Evolutionary conservation across 1,140 invertebrate species (phyloP), one percentile per base, ranked within the genome.

Genomic region (Anthonomus grandis): DNA sequence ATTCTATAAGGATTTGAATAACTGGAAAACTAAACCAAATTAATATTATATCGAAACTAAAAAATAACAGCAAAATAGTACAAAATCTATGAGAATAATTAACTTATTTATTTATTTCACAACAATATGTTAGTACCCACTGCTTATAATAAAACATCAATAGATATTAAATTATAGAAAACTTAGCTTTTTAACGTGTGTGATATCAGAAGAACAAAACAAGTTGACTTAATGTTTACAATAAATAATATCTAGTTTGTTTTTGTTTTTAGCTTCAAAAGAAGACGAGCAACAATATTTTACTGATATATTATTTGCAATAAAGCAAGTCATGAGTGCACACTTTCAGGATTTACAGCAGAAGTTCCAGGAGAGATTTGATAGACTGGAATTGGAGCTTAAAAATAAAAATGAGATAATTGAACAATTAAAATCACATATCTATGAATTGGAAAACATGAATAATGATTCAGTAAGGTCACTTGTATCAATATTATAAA

Each of bases 351-450:
- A 84, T 31, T 78, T 85, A 50, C 82, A 84, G 73, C 78, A 78
- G 56, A 83, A 83, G 68, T 84, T 84, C 73, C 80, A 84, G 66
- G 77, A 81, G 23, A 82, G 86, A 36, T 88, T 90, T 66, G 79
- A 80, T 15, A 84, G 78, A 36, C 74, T 93, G 64, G 86, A 90
- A 71, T 76, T 83, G 31, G 90, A 91, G 74, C 82, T 91, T 8
- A 77, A 79, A 6, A 84, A 83, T 53, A 78, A 88, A 5, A 89
- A 91, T 69, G 83, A 86, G 65, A 85, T 91, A 31, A 92, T 92
- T 60, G 78, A 75, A 8, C 83, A 89, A 67, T 75, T 93, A 9
- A 86, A 89, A 69, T 74, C 78, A 18, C 78, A 85, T 50, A 87
- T 91, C 46, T 78, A 81, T 60, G 82, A 87, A 60, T 68, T 89